These are phyloP conservation scores for Sarcophaga peregrina DNA, from an alignment of 1,140 invertebrate species.

Conservation along the genomic window DNA sequence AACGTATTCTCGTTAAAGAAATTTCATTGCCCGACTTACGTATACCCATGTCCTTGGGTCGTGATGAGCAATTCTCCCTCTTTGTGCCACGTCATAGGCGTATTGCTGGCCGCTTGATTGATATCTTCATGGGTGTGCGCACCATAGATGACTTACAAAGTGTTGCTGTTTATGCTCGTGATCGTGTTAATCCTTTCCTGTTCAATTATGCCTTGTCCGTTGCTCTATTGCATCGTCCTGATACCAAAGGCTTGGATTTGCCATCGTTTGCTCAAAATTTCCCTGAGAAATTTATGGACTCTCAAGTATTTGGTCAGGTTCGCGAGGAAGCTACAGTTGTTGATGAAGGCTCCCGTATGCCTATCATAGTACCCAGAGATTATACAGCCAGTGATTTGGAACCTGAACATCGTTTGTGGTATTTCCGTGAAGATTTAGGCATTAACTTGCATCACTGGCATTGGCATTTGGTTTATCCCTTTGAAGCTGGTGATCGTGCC, in stretches of 20 bases:
- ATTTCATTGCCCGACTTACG: constrained; percentile 78
- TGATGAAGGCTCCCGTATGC: constrained; percentile 72
- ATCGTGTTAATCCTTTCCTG: constrained; percentile 80
- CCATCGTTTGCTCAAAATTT: constrained; percentile 79
- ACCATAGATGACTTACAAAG: constrained; percentile 79
- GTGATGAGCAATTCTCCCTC: constrained; percentile 78
- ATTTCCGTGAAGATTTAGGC: constrained; percentile 80
- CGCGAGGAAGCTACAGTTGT: constrained; percentile 77
- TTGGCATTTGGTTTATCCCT: constrained; percentile 84
- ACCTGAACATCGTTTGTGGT: constrained; percentile 76
- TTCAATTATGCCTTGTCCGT: constrained; percentile 83
- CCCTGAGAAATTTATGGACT: constrained; percentile 82
- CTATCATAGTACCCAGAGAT: constrained; percentile 77
- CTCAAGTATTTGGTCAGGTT: constrained; percentile 75
- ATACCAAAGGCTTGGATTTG: constrained; percentile 78
- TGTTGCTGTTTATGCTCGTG: constrained; percentile 76
- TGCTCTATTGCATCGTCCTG: constrained; percentile 78
- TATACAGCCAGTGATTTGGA: constrained; percentile 81
- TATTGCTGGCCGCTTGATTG: constrained; percentile 76
- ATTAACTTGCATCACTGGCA: constrained; percentile 87
- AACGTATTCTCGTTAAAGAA: constrained; percentile 71
- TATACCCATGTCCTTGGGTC: constrained; percentile 73
- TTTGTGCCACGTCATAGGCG: constrained; percentile 79
- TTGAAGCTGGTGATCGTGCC: constrained; percentile 69
- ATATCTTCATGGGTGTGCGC: constrained; percentile 79